phyloP scores from a whole-genome alignment of 1,140 invertebrate genomes.

The Drosophila auraria region DNA sequence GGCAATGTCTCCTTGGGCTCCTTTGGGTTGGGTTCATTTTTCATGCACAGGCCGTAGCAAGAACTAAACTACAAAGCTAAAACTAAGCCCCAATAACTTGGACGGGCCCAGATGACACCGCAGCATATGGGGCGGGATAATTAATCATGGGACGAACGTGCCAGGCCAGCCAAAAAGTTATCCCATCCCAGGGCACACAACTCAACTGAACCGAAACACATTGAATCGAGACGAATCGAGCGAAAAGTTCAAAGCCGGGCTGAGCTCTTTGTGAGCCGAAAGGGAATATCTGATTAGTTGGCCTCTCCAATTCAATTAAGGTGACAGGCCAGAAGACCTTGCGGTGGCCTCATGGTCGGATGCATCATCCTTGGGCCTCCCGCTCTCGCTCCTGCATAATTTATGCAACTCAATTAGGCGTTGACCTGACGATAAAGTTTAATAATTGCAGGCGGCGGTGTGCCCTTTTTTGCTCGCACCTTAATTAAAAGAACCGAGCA shows the following conservation, averaged over 20 bases:
- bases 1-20: constrained; percentile 25
- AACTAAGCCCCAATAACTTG: constrained; percentile 68
- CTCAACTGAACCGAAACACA: constrained; percentile 22
- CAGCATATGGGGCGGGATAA: constrained; percentile 75
- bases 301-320: constrained; percentile 67
- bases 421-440: constrained; percentile 46
- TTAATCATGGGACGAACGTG: constrained; percentile 75
- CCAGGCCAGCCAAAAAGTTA: constrained; percentile 57
- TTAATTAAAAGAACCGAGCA: constrained; percentile 71
- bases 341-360: constrained; percentile 7
- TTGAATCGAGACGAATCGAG: constrained; percentile 28
- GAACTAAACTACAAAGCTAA: constrained; percentile 60
- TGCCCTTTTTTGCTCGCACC: constrained; percentile 20
- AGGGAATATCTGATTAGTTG: constrained; percentile 74
- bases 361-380: constrained; percentile 28
- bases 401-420: constrained; percentile 71
- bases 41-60: constrained; percentile 50
- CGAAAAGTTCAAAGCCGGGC: constrained; percentile 32
- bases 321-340: constrained; percentile 40
- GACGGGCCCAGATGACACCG: constrained; percentile 64
- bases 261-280: constrained; percentile 23
- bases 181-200: constrained; percentile 5
- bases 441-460: constrained; percentile 46
- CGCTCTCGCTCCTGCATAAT: constrained; percentile 25
- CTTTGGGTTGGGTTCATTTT: constrained; percentile 58